Conservation (phyloP, 2,888 invertebrate genomes). For the Coremacera marginata region DNA sequence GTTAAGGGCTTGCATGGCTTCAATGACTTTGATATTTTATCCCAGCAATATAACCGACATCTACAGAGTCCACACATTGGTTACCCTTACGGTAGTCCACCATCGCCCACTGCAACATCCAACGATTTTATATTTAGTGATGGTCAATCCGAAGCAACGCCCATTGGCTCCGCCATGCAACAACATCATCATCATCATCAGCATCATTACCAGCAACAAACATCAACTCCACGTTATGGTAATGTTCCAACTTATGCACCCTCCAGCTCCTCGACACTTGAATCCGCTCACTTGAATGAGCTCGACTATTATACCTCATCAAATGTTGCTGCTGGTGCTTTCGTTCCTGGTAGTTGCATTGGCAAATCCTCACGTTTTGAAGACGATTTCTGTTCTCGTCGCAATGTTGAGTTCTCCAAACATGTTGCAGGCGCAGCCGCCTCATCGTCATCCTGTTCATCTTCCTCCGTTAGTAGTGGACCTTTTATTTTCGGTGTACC, state of each 20-base stretch:
- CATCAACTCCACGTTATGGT: slow-evolving; percentile 47
- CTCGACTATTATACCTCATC: slow-evolving; percentile 37
- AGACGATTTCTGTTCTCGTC: slow-evolving; percentile 64
- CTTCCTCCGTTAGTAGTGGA: slow-evolving; percentile 60
- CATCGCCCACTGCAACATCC: slow-evolving; percentile 64
- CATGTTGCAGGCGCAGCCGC: slow-evolving; percentile 16
- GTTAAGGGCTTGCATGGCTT: slow-evolving; percentile 66
- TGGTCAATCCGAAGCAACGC: slow-evolving; percentile 35
- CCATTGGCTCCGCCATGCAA: background rate
- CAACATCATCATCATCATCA: slow-evolving; percentile 40
- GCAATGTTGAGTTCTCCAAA: slow-evolving; percentile 55
- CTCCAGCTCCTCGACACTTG: slow-evolving; percentile 36
- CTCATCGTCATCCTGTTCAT: slow-evolving; percentile 27
- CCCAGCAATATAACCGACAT: slow-evolving; percentile 66
- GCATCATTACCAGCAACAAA: slow-evolving; percentile 41
- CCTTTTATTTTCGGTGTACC: slow-evolving; percentile 76
- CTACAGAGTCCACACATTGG: slow-evolving; percentile 66
- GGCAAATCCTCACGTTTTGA: slow-evolving; percentile 63
- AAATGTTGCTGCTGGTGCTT: slow-evolving; percentile 24
- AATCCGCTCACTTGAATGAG: slow-evolving; percentile 42
- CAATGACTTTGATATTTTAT: slow-evolving; percentile 67
- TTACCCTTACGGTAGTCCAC: slow-evolving; percentile 68
- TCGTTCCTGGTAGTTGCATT: slow-evolving; percentile 41
- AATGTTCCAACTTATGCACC: slow-evolving; percentile 47
- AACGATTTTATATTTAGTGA: slow-evolving; percentile 63